phyloP scores from a whole-genome alignment of 1,140 invertebrate species.

The Tribolium castaneum region DNA sequence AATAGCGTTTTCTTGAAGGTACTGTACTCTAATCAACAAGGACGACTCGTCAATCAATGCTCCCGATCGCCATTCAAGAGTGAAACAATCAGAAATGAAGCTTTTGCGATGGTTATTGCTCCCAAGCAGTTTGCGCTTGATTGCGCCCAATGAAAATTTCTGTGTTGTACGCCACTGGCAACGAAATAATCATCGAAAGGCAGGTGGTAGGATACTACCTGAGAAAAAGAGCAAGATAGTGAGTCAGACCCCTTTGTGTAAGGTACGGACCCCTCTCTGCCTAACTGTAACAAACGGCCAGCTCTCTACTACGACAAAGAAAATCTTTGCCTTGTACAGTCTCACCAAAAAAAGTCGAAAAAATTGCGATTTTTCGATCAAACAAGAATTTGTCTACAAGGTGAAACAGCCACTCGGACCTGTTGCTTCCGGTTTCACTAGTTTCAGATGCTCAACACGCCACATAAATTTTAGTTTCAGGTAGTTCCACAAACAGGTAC shows the following conservation, averaged over 20 bases:
- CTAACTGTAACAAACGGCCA: conserved; percentile 49
- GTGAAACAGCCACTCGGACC: background rate
- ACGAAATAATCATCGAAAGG: conserved; percentile 36
- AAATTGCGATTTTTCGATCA: background rate
- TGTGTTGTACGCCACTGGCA: background rate
- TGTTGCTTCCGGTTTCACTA: conserved; percentile 29
- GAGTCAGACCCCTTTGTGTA: conserved; percentile 38
- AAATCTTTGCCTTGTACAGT: conserved; percentile 45
- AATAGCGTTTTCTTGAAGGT: conserved; percentile 15
- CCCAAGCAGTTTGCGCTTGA: background rate
- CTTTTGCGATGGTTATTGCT: conserved; percentile 24
- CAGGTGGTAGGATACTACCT: conserved; percentile 45
- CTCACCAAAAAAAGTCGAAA: conserved; percentile 28
- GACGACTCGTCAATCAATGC: conserved; percentile 14
- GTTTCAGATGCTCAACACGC: background rate
- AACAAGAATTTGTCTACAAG: background rate
- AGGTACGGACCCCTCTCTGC: conserved; percentile 43
- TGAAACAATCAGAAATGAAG: conserved; percentile 6
- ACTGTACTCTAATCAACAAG: conserved; percentile 26
- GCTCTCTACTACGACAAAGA: conserved; percentile 46
- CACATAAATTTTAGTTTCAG: conserved; percentile 26
- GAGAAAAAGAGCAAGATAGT: conserved; percentile 41
- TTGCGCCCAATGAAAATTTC: background rate
- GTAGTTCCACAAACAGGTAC: conserved; percentile 20
- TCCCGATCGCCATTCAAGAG: conserved; percentile 11